Evolutionary conservation across 1,140 invertebrate genomes (phyloP).

Genomic region (Drosophila sproati): DNA sequence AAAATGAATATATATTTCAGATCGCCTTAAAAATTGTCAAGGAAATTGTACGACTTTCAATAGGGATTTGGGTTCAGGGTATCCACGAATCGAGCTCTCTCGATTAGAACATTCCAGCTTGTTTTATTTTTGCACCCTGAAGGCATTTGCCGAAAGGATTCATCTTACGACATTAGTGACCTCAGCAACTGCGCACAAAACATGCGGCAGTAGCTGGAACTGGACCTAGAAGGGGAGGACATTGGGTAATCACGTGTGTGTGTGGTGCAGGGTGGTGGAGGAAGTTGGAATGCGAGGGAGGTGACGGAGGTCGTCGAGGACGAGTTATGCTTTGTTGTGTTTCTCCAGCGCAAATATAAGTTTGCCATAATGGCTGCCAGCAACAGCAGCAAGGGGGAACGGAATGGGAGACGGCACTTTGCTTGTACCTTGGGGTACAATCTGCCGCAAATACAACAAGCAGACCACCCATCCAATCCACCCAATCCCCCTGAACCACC

Average conservation of each 20-base stretch:
- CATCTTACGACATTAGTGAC: conserved; percentile 84
- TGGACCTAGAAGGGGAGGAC: conserved; percentile 11
- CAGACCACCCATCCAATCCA: conserved; percentile 40
- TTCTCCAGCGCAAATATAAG: conserved; percentile 79
- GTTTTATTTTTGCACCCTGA: conserved; percentile 83
- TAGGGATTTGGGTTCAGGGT: too few relatives aligned
- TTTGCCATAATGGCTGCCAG: conserved; percentile 78
- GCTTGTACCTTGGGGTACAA: conserved; percentile 77
- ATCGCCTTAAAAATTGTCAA: too few relatives aligned
- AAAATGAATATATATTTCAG: too few relatives aligned
- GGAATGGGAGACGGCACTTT: conserved; percentile 30
- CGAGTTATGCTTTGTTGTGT: conserved; percentile 66
- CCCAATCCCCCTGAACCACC: neutral
- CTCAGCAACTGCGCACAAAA: conserved; percentile 79
- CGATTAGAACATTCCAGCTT: conserved; percentile 20
- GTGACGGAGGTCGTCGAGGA: conserved; percentile 3
- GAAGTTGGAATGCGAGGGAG: neutral
- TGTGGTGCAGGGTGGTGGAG: neutral
- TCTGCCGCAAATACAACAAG: conserved; percentile 75
- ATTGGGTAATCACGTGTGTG: conserved; percentile 26
- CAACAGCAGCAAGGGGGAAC: conserved; percentile 5
- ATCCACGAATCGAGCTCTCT: too few relatives aligned
- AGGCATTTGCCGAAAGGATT: conserved; percentile 83
- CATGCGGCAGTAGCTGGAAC: conserved; percentile 52
- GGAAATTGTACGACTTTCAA: too few relatives aligned